These are phyloP conservation scores for Drosophila kikkawai DNA, from an alignment of 1,140 invertebrate genomes.

Conservation along the genomic window DNA sequence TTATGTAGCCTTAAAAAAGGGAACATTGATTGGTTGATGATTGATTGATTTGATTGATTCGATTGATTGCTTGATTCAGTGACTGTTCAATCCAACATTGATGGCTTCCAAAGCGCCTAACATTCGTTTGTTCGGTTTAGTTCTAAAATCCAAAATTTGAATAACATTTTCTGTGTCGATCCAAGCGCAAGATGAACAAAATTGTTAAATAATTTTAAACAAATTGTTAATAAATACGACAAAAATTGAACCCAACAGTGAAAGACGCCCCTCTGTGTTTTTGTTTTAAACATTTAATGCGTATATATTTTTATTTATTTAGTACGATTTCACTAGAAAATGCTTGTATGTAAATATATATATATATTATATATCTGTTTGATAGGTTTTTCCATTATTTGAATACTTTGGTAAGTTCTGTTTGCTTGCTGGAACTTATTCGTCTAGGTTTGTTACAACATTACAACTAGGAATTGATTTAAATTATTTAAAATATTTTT, in stretches of 20 bases:
- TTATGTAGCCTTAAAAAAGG: slow-evolving; percentile 80
- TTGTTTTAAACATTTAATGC: slow-evolving; percentile 54
- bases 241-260: slow-evolving; percentile 64
- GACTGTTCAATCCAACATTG: slow-evolving; percentile 53
- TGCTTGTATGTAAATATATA: slow-evolving; percentile 83
- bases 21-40: slow-evolving; percentile 55
- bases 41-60: slow-evolving; percentile 54
- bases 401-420: slow-evolving; percentile 78
- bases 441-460: slow-evolving; percentile 50
- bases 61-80: slow-evolving; percentile 56
- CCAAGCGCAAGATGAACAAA: slow-evolving; percentile 61
- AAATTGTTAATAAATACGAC: slow-evolving; percentile 75
- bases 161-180: slow-evolving; percentile 67
- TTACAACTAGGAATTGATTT: slow-evolving; percentile 44
- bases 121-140: slow-evolving; percentile 69
- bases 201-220: slow-evolving; percentile 82
- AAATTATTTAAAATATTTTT: slow-evolving; percentile 34
- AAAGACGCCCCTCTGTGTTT: slow-evolving; percentile 4
- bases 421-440: slow-evolving; percentile 52
- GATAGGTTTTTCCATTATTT: slow-evolving; percentile 50
- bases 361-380: slow-evolving; percentile 46
- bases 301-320: slow-evolving; percentile 46
- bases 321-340: slow-evolving; percentile 80
- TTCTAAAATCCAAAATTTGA: slow-evolving; percentile 63
- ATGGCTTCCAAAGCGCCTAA: slow-evolving; percentile 56